These are phyloP conservation scores for Pelvicachromis taeniatus DNA, from an alignment of 2,113 vertebrate genomes.

Conservation along the genomic window DNA sequence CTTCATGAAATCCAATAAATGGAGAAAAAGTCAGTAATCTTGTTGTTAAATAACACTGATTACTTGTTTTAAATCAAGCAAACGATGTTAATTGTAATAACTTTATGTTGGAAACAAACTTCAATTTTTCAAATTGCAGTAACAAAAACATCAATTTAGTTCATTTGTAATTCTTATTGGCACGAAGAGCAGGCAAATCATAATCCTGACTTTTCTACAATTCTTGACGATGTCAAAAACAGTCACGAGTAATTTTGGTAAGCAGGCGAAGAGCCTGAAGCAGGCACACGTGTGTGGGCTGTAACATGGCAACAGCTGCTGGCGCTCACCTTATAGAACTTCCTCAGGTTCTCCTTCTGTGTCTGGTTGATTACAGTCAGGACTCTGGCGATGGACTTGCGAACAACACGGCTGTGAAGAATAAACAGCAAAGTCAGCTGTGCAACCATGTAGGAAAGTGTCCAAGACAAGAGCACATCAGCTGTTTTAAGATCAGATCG, in stretches of 20 bases:
- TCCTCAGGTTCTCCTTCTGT: slow-evolving; percentile 97
- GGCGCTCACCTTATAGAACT: slow-evolving; percentile 90
- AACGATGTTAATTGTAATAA: rapidly evolving
- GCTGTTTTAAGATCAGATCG: not conserved
- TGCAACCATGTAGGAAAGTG: not conserved
- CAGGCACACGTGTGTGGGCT: not conserved
- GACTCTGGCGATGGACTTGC: slow-evolving; percentile 95
- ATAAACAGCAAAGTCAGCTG: not conserved
- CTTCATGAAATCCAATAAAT: not conserved
- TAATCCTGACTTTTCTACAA: rapidly evolving
- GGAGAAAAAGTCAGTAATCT: rapidly evolving
- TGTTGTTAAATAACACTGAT: not conserved
- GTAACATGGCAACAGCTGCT: too few species aligned
- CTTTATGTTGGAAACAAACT: not conserved
- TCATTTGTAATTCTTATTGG: rapidly evolving
- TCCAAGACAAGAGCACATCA: not conserved
- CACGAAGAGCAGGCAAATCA: rapidly evolving
- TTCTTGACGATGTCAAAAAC: not conserved
- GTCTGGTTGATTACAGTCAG: slow-evolving; percentile 98
- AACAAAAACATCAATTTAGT: not conserved
- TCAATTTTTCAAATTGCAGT: not conserved
- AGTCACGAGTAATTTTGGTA: slow-evolving; percentile 25
- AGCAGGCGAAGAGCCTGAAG: not conserved
- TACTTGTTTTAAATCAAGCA: not conserved
- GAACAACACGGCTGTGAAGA: slow-evolving; percentile 85